These are phyloP conservation scores for Matsumurasca onukii DNA, from an alignment of 1,140 invertebrate genomes.

Conservation along the genomic window DNA sequence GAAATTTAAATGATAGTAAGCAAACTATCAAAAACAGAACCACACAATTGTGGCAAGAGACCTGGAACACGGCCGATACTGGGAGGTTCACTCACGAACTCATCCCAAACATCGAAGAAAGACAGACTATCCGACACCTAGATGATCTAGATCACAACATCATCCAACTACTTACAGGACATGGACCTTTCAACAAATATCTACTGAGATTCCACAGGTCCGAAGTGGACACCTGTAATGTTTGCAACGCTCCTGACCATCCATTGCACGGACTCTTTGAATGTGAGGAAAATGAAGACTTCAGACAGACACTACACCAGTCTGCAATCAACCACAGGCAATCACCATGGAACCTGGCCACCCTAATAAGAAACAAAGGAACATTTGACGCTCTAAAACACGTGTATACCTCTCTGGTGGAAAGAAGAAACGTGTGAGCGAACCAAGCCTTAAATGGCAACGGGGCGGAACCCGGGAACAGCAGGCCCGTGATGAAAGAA, in stretches of 20 bases:
- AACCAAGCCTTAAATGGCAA: background rate
- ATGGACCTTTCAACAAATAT: background rate
- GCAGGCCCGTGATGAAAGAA: background rate
- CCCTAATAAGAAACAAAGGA: background rate
- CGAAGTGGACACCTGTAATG: background rate
- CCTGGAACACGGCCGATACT: background rate
- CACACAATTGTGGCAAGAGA: too few species aligned
- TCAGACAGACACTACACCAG: background rate
- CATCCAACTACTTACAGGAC: background rate
- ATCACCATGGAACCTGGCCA: too few species aligned
- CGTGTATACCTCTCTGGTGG: background rate
- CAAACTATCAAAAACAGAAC: too few species aligned
- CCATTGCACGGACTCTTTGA: too few species aligned
- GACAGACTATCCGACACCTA: background rate
- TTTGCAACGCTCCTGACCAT: background rate
- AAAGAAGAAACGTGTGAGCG: background rate
- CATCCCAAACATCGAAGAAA: background rate
- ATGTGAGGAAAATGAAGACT: background rate
- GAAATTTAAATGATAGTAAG: background rate
- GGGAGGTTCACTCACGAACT: background rate
- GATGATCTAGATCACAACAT: background rate
- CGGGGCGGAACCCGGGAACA: background rate
- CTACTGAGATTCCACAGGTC: background rate
- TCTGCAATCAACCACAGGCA: background rate
- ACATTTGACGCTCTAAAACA: background rate